Evolutionary conservation across 2,113 vertebrate species (phyloP), one percentile per base, ranked within the genome.

Genomic region (Pyxicephalus adspersus): DNA sequence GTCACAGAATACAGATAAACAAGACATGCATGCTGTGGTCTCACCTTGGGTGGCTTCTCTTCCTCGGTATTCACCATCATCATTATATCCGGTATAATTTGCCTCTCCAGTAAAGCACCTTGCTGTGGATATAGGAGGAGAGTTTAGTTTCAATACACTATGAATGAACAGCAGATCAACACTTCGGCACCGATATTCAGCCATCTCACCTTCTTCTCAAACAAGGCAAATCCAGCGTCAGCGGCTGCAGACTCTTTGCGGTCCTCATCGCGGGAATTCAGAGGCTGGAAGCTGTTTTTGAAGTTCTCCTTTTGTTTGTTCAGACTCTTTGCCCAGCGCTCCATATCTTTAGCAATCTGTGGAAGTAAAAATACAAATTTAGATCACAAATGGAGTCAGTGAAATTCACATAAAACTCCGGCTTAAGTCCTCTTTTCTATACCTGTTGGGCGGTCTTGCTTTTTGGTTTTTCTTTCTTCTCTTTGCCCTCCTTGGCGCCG

Each of bases 271-370:
- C 91, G 89, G 70, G 95, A 94, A 86, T 92, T 97, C 71, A 98
- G 88, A 0, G 96, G 96, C 84, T 98, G 96, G 87, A 98, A 99
- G 89, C 97, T 97, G 29, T 96, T 95, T 83, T 90, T 99, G 90
- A 98, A 98, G 85, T 98, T 98, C 84, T 99, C 98, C 74, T 99
- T 99, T 87, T 99, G 97, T 80, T 99, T 98, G 87, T 99, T 99
- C 70, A 99, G 90, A 85, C 96, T 98, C 92, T 99, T 99, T 65
- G 98, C 97, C 98, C 98, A 99, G n/a, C 97, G 95, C 71, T 99
- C 97, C 98, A 99, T 99, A 86, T 99, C 98, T 90, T 99, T 99
- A 75, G 98, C 97, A 55, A 99, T 99, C 98, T 99, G 88, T 77
- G 63, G 61, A 31, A 4, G 16, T 66, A 51, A 22, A 26, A 38